phyloP scores from a whole-genome alignment of 2,888 invertebrate species.

The Chironomus tentans region DNA sequence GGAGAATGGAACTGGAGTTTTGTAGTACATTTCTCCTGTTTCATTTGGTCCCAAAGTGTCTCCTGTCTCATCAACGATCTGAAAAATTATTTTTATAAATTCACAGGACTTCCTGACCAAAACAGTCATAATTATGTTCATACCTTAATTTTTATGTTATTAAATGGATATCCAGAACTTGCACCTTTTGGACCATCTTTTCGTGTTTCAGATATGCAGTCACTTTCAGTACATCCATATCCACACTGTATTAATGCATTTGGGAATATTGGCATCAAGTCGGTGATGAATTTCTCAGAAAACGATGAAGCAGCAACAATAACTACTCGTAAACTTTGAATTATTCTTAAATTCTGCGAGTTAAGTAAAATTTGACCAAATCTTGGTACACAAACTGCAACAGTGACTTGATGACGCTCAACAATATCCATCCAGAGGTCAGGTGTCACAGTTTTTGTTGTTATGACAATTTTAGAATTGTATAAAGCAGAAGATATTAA shows the following conservation, averaged over 20 bases:
- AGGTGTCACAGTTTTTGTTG: not conserved
- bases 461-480: not conserved
- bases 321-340: not conserved
- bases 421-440: not conserved
- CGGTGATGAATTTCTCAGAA: not conserved
- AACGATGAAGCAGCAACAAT: not conserved
- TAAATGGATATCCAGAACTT: not conserved
- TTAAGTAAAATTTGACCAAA: not conserved
- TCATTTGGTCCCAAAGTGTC: no score
- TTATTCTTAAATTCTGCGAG: not conserved
- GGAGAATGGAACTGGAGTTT: not conserved
- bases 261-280: no score
- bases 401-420: not conserved
- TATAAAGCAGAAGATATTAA: not conserved
- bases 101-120: no score
- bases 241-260: not conserved
- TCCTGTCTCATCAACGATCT: not conserved
- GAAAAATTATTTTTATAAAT: no score
- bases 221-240: not conserved
- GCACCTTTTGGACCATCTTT: not conserved
- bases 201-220: not conserved
- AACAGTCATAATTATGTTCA: no score
- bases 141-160: not conserved
- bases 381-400: not conserved
- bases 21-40: not conserved